Evolutionary conservation across 2,797 vertebrate genomes (phyloP).

Genomic region (Danio jaintianensis): DNA sequence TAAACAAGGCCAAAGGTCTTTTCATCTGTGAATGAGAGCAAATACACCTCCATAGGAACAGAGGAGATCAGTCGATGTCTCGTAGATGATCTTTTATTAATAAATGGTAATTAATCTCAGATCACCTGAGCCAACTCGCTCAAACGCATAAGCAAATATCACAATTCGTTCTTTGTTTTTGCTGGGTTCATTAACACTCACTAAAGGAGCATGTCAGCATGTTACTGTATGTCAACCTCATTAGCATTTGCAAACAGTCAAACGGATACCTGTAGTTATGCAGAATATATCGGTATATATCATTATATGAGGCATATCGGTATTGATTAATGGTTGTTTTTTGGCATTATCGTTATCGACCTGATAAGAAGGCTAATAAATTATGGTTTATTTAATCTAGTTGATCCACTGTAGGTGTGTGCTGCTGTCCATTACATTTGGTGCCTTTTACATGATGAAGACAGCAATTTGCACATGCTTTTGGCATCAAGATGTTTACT

Average conservation of each 20-base stretch:
- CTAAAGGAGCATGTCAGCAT: background rate
- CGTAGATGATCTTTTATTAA: constrained; percentile 14
- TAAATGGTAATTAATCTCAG: constrained; percentile 17
- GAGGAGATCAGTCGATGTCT: constrained; percentile 19
- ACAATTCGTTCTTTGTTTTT: background rate
- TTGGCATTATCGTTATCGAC: no score
- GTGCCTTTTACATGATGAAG: no score
- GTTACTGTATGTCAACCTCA: background rate
- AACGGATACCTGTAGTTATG: background rate
- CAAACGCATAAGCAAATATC: background rate
- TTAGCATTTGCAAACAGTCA: constrained; percentile 12
- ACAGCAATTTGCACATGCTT: no score
- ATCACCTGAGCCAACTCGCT: constrained; percentile 12
- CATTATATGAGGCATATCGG: no score
- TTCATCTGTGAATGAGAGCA: constrained; percentile 35
- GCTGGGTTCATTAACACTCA: background rate
- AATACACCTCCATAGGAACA: background rate
- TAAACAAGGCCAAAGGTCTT: constrained; percentile 35
- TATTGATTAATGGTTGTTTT: no score
- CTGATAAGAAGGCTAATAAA: no score
- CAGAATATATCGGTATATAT: no score
- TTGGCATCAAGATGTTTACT: no score
- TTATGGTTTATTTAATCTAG: no score
- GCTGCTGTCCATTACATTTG: no score
- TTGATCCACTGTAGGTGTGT: no score